These are phyloP conservation scores for Bedellia somnulentella DNA, from an alignment of 2,888 invertebrate species.

Conservation along the genomic window DNA sequence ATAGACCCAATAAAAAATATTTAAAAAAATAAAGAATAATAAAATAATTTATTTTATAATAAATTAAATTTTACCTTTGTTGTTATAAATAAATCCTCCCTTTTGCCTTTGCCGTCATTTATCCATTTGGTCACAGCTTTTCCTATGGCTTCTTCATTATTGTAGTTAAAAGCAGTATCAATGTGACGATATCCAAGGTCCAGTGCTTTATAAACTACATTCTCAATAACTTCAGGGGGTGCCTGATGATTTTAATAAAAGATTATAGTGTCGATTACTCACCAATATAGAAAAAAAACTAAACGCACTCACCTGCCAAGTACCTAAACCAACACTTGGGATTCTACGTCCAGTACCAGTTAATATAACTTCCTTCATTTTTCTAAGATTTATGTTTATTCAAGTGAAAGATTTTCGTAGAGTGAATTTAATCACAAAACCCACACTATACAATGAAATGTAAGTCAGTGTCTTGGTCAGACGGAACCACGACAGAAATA, in stretches of 20 bases:
- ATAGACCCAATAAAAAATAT: no score
- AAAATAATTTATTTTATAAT: no score
- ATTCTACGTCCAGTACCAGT: constrained; percentile 57
- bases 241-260: constrained; percentile 53
- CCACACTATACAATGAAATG: no score
- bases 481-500: no score
- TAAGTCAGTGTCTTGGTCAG: no score
- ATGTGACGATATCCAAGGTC: constrained; percentile 74
- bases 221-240: constrained; percentile 64
- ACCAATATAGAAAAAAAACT: constrained; percentile 7
- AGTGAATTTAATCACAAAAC: no score
- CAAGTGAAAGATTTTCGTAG: no score
- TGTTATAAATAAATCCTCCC: constrained; percentile 76
- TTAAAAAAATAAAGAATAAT: no score
- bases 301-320: constrained; percentile 63
- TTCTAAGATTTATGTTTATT: constrained; percentile 22
- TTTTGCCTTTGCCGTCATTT: constrained; percentile 59
- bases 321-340: constrained; percentile 73
- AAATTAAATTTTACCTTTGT: constrained; percentile 73
- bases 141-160: constrained; percentile 77
- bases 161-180: constrained; percentile 80
- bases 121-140: constrained; percentile 68
- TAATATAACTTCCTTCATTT: constrained; percentile 45
- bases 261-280: not conserved
- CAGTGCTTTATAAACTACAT: constrained; percentile 65